These are phyloP conservation scores for Cheumatopsyche charites DNA, from an alignment of 1,140 invertebrate genomes.

Conservation along the genomic window DNA sequence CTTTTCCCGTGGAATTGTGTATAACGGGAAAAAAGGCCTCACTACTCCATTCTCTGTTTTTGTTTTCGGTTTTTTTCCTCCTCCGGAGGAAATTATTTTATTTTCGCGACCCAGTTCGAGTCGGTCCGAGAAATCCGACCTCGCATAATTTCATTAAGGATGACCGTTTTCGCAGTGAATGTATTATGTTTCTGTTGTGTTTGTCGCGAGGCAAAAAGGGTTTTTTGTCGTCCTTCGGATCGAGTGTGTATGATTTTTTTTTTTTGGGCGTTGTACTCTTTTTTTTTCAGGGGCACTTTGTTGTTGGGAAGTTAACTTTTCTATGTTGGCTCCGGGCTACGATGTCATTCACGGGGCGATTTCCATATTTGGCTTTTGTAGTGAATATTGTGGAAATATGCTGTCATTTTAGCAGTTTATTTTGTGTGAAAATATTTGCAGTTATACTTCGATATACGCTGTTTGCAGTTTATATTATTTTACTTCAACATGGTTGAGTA, in stretches of 20 bases:
- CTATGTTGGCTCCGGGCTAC: not conserved
- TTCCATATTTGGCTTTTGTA: no score
- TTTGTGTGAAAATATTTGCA: no score
- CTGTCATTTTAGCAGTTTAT: no score
- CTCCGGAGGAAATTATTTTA: slow-evolving; percentile 7
- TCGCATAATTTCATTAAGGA: slow-evolving; percentile 35
- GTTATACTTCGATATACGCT: no score
- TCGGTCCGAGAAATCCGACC: slow-evolving; percentile 7
- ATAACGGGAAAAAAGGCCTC: no score
- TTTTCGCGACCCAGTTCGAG: slow-evolving; percentile 10
- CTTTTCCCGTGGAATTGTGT: not conserved
- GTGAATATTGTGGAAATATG: no score
- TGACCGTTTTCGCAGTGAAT: slow-evolving; percentile 13
- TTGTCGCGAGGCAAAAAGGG: no score
- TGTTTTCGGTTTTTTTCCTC: not conserved
- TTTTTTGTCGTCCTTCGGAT: not conserved
- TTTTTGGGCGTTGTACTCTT: not conserved
- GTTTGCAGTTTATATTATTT: no score
- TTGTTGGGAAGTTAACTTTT: not conserved
- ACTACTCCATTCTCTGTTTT: no score
- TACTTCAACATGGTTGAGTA: no score
- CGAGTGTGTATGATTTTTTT: slow-evolving; percentile 30
- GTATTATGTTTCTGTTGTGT: no score
- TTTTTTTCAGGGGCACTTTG: not conserved
- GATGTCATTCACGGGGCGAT: not conserved